Base-by-base conservation (phyloP, 2,888 invertebrate genomes). In the Zaprionus bogoriensis region DNA sequence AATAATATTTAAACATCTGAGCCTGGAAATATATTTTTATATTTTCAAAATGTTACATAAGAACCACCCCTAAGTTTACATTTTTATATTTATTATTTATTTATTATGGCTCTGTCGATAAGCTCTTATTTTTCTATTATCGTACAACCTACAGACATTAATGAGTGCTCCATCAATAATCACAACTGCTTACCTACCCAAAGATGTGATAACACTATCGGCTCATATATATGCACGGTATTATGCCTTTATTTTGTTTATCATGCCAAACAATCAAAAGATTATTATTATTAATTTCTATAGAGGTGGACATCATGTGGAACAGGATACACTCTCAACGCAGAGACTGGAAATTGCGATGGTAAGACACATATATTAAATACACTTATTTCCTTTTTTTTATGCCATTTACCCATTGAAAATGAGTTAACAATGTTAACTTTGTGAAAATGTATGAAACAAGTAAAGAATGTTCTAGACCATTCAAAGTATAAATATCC, bases 291-390 rank as follows among this genome's bases (percentile, higher is more conserved):
- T 4, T 6, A 10, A 23, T 41, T 12, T 32, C 25, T 12, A 27
- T 53, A 77, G 78, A 76, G 78, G 4, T 63, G 58, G 67, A 44
- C 94, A 95, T 28, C 93, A 95, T 99, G 99, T 89, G 99, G 99
- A 1, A 99, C 99, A 0, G 99, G 99, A 0, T 99, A 99, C 89
- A 98, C 98, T 0, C 92, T 99, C 19, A 98, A 99, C 83, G 95
- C 96, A 3, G 94, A 95, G 17, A 95, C 95, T 2, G 96, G 96
- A 32, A 92, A 94, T 51, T 99, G 99, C 89, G 96, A 97, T 92
- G 97, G 96, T 96, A 91, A 79, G 67, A 51, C 20, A 25, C n/a
- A 3, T 4, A n/a, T 17, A 22, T 4, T 25, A 10, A 19, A 12
- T 27, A 14, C 1, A 7, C 4, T n/a, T 36, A 14, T 6, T 4